A percentile compares a stretch with the other conserved stretches of the same genome.
phyloP scores from a whole-genome alignment of 2,113 vertebrate species.

The Silurus meridionalis region DNA sequence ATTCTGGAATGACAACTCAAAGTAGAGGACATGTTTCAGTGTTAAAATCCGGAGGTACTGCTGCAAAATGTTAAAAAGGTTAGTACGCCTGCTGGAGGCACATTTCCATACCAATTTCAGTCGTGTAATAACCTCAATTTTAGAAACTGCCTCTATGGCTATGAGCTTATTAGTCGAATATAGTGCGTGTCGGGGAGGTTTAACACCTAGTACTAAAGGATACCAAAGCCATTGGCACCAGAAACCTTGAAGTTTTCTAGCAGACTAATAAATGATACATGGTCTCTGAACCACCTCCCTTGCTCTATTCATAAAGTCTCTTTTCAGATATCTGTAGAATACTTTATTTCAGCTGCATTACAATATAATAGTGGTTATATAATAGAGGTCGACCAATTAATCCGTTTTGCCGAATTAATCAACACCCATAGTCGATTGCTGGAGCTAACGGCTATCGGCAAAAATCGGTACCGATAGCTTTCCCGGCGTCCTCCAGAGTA shows the following conservation, averaged over 20 bases:
- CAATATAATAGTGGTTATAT: not conserved
- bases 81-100: not conserved
- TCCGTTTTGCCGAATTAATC: too few species aligned
- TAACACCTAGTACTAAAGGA: too few species aligned
- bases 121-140: not conserved
- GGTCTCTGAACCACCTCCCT: not conserved
- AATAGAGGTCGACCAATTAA: too few species aligned
- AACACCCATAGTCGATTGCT: too few species aligned
- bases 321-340: not conserved
- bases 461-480: too few species aligned
- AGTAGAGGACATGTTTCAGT: not conserved
- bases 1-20: not conserved
- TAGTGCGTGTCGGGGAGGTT: too few species aligned
- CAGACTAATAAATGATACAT: not conserved
- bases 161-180: not conserved
- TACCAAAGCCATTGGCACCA: too few species aligned
- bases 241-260: too few species aligned
- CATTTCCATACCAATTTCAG: not conserved
- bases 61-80: not conserved
- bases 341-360: not conserved
- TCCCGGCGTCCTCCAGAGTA: too few species aligned
- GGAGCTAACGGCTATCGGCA: too few species aligned
- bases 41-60: not conserved
- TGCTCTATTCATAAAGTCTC: not conserved
- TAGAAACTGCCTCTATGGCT: not conserved